Evolutionary conservation across 2,888 invertebrate genomes (phyloP), one percentile per base, ranked within the genome.

Genomic region (Drosophila koepferae): DNA sequence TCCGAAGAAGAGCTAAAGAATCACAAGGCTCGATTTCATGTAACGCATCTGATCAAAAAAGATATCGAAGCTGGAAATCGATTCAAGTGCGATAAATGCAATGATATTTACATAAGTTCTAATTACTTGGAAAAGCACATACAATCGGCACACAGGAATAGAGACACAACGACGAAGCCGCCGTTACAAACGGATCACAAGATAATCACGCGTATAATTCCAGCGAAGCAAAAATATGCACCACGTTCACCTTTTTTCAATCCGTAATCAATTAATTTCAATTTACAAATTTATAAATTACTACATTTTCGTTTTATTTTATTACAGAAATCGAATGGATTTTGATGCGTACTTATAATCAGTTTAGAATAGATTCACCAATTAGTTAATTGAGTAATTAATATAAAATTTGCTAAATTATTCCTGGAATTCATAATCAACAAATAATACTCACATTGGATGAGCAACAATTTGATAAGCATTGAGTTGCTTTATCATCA

Each of bases 161-260:
- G 10, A 1, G 41, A 8, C 20, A 14, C 23, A 1, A 16, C 14
- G 4, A 4, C 28, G 2, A 1, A 28, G 7, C 1, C 8, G 23
- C 10, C 7, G 3, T 1, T 28, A 8, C 16, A 12, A 7, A 9
- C 18, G 48, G n/a, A 49, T 2, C 5, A n/a, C 10, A 38, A 36
- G 12, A 8, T 38, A 7, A 16, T 9, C n/a, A n/a, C 23, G 2
- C 9, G 20, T 20, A 5, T 44, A 3, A 20, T 2, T 4, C 18
- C 31, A 12, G 40, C 40, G 2, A 72, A 63, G 41, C 58, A 23
- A 1, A 83, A 69, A 36, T 83, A 83, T 43, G 60, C 83, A 23
- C 69, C 64, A 5, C 78, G 72, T 12, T 81, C 69, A n/a, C 81
- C 62, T 2, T 75, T 55, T 31, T 78, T 64, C 23, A 81, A 78